These are phyloP conservation scores for Gopherus evgoodei DNA, from an alignment of 2,113 vertebrate species.

Conservation along the genomic window DNA sequence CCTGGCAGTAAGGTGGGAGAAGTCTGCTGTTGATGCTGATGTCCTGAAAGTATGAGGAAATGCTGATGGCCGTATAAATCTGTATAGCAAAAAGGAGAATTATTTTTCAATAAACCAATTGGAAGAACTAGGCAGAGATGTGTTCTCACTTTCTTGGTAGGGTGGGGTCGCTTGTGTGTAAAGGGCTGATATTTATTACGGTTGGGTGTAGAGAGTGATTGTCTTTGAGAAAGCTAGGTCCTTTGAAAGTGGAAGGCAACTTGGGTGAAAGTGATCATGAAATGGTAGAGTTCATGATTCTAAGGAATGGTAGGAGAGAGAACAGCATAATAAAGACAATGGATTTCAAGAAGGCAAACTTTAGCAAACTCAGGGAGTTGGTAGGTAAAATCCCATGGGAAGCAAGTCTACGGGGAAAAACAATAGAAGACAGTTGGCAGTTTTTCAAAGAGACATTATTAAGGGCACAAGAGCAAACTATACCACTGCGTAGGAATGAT, in stretches of 20 bases:
- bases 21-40: neutral
- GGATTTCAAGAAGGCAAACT: too few species aligned
- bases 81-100: neutral
- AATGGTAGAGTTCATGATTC: too few species aligned
- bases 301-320: too few species aligned
- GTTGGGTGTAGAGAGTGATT: neutral
- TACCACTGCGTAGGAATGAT: too few species aligned
- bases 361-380: too few species aligned
- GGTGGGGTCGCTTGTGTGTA: neutral
- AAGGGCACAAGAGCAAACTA: too few species aligned
- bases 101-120: neutral
- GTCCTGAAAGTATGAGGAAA: neutral
- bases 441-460: too few species aligned
- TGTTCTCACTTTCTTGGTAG: neutral
- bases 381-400: too few species aligned
- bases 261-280: too few species aligned
- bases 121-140: neutral
- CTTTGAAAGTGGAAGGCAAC: neutral
- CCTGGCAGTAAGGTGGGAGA: neutral
- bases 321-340: too few species aligned
- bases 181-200: neutral
- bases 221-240: slow-evolving; percentile 32
- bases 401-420: too few species aligned
- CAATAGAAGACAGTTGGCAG: too few species aligned
- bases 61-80: neutral